Base-by-base conservation (phyloP, 2,113 vertebrate species). In the Semicossyphus pulcher region DNA sequence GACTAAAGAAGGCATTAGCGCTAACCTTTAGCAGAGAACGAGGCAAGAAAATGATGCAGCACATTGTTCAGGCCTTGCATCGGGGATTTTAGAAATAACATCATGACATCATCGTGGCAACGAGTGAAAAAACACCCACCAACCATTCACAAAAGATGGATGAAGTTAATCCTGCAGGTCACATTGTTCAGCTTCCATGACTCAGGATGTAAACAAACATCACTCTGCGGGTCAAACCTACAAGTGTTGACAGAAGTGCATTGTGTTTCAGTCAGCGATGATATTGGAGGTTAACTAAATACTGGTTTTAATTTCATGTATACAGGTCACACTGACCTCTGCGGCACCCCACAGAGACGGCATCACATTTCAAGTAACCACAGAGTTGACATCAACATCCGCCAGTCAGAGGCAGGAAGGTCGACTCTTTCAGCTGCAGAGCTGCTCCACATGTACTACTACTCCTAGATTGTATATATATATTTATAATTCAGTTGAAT, bases 11-110 rank as follows among this genome's bases (percentile, higher is more conserved):
- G 51, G 56, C 41, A 62, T 69, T 71, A 76, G 67, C 4, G 52
- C 29, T 66, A 72, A 89, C 86, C 84, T 89, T 88, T 86, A 80
- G 21, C 57, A 49, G 39, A 74, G 15, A 34, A 83, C 34, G 52
- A 63, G 56, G 36, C 64, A 54, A 34, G 18, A 62, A 74, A 61
- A 78, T 74, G 14, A 76, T 69, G 39, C 10, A 34, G 71, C 45
- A 42, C 44, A 29, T 71, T 73, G 53, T 57, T 65, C 48, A 47
- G 41, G 25, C 10, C 25, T 10, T 54, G 11, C 34, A 48, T 67
- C 9, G 11, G 14, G 12, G 34, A 56, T 51, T 36, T 52, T 5
- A 18, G 20, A 51, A 58, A 48, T 53, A 52, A 59, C 16, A 51
- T 44, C 12, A 31, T 7, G 18, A 44, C 41, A 44, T 44, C 41